Evolutionary conservation across 2,113 vertebrate genomes (phyloP).

Genomic region (Leucosticte australis): DNA sequence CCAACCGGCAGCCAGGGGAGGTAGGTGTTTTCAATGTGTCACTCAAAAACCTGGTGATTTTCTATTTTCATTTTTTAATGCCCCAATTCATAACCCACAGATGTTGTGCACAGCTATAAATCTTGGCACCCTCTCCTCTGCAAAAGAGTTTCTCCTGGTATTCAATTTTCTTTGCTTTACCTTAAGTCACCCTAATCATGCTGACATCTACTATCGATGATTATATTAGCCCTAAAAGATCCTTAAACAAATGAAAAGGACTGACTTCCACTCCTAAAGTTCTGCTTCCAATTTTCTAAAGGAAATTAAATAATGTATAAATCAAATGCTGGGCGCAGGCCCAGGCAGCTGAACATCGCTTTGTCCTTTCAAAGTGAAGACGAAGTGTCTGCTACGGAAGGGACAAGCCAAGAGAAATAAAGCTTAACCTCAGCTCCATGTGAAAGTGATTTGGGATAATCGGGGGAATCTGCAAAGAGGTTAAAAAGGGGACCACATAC

Average conservation of each 20-base stretch:
- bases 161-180: constrained; percentile 67
- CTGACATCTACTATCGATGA: constrained; percentile 75
- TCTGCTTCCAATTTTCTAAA: constrained; percentile 86
- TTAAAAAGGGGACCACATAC: constrained; percentile 75
- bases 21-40: background rate
- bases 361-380: constrained; percentile 86
- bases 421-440: constrained; percentile 86
- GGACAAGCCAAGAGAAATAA: constrained; percentile 89
- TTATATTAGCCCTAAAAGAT: constrained; percentile 77
- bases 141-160: background rate
- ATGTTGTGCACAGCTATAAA: background rate
- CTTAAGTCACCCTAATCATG: constrained; percentile 76
- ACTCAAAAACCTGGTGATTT: background rate
- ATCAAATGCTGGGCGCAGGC: constrained; percentile 79
- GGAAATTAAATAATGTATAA: constrained; percentile 94
- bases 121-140: constrained; percentile 9
- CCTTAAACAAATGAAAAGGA: constrained; percentile 82
- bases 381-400: constrained; percentile 84
- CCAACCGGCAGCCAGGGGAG: background rate
- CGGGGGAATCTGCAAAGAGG: constrained; percentile 73
- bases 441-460: constrained; percentile 89
- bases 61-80: constrained; percentile 12
- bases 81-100: constrained; percentile 1
- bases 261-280: constrained; percentile 77
- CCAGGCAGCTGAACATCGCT: constrained; percentile 85